Evolutionary conservation across 2,888 invertebrate species (phyloP).

Genomic region (Encarsia formosa): DNA sequence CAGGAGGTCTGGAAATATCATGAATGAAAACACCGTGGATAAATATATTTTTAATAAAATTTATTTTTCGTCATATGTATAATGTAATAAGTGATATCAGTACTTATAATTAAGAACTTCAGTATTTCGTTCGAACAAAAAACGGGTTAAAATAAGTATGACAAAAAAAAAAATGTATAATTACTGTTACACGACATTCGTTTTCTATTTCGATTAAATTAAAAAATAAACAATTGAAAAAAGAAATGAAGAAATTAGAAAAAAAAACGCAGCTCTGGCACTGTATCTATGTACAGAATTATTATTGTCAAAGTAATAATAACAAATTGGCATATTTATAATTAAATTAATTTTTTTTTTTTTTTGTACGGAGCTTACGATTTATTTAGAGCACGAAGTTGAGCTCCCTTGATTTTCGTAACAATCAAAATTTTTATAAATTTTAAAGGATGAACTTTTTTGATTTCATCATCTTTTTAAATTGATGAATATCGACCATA

Average conservation of each 20-base stretch:
- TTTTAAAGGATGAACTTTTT: too few relatives aligned
- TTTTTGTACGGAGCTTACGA: too few relatives aligned
- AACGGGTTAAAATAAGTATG: constrained; percentile 15
- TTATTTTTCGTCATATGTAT: constrained; percentile 22
- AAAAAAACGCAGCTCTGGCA: constrained; percentile 17
- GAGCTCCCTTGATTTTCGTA: too few relatives aligned
- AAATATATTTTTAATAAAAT: constrained; percentile 21
- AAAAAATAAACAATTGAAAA: too few relatives aligned
- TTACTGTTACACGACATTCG: constrained; percentile 14
- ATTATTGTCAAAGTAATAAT: constrained; percentile 23
- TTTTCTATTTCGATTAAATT: too few relatives aligned
- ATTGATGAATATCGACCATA: too few relatives aligned
- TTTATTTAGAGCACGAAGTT: too few relatives aligned
- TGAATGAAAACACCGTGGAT: background rate
- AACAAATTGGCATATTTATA: constrained; percentile 19
- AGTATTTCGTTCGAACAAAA: constrained; percentile 19
- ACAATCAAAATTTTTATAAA: too few relatives aligned
- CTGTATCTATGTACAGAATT: constrained; percentile 24
- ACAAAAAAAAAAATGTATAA: constrained; percentile 22
- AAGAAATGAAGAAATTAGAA: constrained; percentile 6
- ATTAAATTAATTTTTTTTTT: constrained; percentile 15
- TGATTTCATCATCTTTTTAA: too few relatives aligned
- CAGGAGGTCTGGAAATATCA: too few relatives aligned
- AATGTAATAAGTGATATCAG: constrained; percentile 20
- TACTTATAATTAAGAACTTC: constrained; percentile 21